Conservation (phyloP, 2,113 vertebrate species). For the Thomomys bottae region DNA sequence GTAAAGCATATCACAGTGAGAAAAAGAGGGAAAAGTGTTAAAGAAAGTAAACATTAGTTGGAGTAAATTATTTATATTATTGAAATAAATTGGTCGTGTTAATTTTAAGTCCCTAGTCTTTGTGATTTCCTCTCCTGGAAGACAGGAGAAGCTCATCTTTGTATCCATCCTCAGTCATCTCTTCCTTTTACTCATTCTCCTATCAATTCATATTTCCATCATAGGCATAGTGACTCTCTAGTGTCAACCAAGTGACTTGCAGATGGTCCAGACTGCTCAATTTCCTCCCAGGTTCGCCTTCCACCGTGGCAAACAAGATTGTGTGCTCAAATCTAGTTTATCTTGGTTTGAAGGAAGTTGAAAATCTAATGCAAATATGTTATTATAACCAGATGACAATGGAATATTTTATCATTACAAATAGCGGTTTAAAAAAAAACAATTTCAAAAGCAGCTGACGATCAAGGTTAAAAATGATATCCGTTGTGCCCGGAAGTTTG, state of each 20-base stretch:
- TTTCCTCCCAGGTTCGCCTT: background rate
- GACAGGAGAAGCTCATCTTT: background rate
- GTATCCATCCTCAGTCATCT: background rate
- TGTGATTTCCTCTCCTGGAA: background rate
- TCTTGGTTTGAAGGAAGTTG: slow-evolving; percentile 17
- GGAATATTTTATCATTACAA: background rate
- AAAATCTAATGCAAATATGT: background rate
- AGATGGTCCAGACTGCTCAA: background rate
- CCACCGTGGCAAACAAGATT: background rate
- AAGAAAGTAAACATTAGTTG: background rate
- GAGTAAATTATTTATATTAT: background rate
- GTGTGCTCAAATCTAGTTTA: background rate
- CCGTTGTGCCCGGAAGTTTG: too few relatives aligned
- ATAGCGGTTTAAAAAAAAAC: background rate
- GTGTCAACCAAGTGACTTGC: background rate
- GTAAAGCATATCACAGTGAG: background rate
- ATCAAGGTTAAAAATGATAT: background rate
- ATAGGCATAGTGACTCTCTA: background rate
- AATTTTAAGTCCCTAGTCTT: background rate
- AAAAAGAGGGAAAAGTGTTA: background rate
- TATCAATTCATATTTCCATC: background rate
- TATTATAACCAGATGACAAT: background rate
- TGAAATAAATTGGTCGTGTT: background rate
- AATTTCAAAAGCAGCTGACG: slow-evolving; percentile 29
- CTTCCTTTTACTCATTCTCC: background rate